Conservation (phyloP, 2,888 invertebrate genomes). For the Mantis religiosa region DNA sequence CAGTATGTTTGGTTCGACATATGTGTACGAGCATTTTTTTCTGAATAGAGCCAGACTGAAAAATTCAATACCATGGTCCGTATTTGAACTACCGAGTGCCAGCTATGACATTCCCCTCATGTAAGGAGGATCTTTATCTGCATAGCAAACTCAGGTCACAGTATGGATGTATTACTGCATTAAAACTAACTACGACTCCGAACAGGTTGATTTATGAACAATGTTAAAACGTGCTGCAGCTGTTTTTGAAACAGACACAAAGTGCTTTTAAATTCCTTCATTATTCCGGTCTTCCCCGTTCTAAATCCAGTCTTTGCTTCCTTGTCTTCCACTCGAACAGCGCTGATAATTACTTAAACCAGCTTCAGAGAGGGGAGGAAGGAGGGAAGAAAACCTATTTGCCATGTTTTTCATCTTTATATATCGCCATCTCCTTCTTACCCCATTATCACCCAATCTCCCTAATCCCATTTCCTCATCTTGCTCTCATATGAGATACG, state of each 20-base stretch:
- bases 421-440: neutral
- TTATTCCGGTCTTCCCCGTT: neutral
- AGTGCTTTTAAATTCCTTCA: conserved; percentile 6
- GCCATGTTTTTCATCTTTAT: neutral
- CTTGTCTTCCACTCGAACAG: neutral
- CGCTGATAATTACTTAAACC: neutral
- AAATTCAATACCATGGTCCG: too few relatives aligned
- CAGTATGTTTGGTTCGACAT: too few relatives aligned
- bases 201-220: too few relatives aligned
- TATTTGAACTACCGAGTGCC: too few relatives aligned
- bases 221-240: too few relatives aligned
- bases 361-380: neutral
- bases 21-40: too few relatives aligned
- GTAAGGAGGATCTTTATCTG: too few relatives aligned
- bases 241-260: neutral
- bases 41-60: too few relatives aligned
- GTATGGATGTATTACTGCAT: too few relatives aligned
- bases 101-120: too few relatives aligned
- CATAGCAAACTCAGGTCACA: too few relatives aligned
- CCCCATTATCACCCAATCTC: neutral
- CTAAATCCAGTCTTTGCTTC: neutral
- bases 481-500: neutral
- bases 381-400: neutral
- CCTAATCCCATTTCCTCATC: neutral
- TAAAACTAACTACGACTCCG: too few relatives aligned